These are phyloP conservation scores for Oreotrochilus melanogaster DNA, from an alignment of 2,113 vertebrate genomes.

Conservation along the genomic window DNA sequence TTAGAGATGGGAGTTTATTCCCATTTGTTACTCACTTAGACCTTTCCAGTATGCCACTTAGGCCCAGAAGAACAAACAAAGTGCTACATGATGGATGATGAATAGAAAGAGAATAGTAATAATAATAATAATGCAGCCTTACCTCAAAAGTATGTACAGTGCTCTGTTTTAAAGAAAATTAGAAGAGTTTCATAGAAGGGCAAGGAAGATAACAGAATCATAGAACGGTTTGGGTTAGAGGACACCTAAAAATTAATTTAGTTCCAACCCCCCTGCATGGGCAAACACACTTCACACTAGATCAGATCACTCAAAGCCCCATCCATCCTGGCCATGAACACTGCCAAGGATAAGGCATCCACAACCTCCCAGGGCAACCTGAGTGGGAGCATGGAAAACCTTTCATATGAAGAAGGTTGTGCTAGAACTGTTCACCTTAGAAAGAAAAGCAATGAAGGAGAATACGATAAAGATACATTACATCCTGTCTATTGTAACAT, in stretches of 20 bases:
- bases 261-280: too few species aligned
- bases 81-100: not conserved
- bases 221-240: too few species aligned
- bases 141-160: not conserved
- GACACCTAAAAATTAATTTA: too few species aligned
- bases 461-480: constrained; percentile 25
- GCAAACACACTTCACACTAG: too few species aligned
- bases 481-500: not conserved
- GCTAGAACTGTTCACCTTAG: not conserved
- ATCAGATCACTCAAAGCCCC: too few species aligned
- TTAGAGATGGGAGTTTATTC: not conserved
- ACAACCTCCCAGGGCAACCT: too few species aligned
- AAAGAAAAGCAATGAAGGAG: not conserved
- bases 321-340: too few species aligned
- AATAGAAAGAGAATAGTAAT: not conserved
- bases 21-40: not conserved
- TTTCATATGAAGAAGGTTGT: not conserved
- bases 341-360: too few species aligned
- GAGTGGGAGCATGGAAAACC: not conserved
- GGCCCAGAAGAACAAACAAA: not conserved
- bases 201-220: not conserved
- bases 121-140: not conserved
- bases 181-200: not conserved
- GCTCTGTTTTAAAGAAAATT: not conserved
- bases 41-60: not conserved